Percentiles rank a stretch among this genome's conserved stretches.
Evolutionary conservation across 2,113 vertebrate genomes (phyloP).

Genomic region (Glaucidium brasilianum): DNA sequence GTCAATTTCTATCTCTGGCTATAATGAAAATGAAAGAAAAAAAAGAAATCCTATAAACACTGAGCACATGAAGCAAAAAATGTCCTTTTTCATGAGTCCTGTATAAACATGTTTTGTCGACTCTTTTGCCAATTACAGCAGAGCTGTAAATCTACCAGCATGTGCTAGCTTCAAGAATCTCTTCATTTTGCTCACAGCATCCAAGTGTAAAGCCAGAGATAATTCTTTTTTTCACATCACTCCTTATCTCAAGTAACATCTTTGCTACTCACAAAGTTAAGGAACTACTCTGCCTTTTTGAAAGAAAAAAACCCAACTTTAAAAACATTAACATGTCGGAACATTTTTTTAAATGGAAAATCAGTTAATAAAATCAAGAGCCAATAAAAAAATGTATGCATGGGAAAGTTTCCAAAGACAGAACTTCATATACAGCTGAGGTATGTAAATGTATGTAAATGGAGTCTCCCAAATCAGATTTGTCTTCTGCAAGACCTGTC

Average conservation of each 20-base stretch:
- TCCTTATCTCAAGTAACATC: background rate
- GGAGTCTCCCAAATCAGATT: background rate
- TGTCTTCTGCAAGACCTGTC: background rate
- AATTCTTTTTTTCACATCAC: background rate
- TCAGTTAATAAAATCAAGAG: background rate
- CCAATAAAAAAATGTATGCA: background rate
- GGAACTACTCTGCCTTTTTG: background rate
- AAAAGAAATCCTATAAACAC: background rate
- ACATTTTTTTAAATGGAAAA: background rate
- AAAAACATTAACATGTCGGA: background rate
- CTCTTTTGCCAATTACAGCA: conserved; percentile 8
- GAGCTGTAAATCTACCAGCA: conserved; percentile 20
- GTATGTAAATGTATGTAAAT: background rate
- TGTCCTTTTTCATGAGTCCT: background rate
- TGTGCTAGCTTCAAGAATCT: background rate
- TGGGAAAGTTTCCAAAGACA: background rate
- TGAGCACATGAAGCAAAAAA: background rate
- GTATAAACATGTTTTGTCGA: conserved; percentile 18
- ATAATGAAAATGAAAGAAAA: background rate
- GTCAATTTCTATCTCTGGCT: background rate
- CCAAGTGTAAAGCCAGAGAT: background rate
- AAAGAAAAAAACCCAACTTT: background rate
- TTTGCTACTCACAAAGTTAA: background rate
- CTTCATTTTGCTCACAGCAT: conserved; percentile 19
- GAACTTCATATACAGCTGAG: background rate